These are phyloP conservation scores for Apodemus speciosus DNA, from an alignment of 2,113 vertebrate species.

Conservation along the genomic window DNA sequence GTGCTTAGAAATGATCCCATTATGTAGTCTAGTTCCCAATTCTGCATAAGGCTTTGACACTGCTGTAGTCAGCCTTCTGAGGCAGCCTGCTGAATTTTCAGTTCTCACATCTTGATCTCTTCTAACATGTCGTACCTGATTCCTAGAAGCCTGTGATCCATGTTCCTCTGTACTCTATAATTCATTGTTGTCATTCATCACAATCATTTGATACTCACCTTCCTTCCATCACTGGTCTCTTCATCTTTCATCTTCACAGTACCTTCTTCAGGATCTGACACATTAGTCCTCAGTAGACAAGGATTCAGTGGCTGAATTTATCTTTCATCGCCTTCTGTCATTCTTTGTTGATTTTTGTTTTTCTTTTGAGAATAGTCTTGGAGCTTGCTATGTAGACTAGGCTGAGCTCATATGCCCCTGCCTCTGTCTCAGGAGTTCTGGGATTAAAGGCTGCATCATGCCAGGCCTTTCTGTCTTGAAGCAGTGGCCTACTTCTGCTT, in stretches of 20 bases:
- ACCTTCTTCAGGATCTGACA: neutral
- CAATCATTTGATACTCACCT: conserved; percentile 8
- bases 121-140: neutral
- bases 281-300: neutral
- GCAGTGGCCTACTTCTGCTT: neutral
- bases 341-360: neutral
- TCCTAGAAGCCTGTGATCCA: neutral
- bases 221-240: neutral
- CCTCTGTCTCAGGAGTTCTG: neutral
- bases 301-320: neutral
- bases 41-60: neutral
- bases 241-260: neutral
- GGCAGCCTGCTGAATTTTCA: neutral
- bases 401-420: neutral
- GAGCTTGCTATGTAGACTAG: neutral
- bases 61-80: neutral
- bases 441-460: neutral
- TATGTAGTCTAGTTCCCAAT: neutral
- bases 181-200: conserved; percentile 47
- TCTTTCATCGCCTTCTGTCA: neutral
- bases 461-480: neutral
- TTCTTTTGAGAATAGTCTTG: neutral
- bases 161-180: neutral
- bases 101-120: conserved; percentile 2
- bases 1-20: neutral